A percentile compares a stretch with the other conserved stretches of the same genome.
These are phyloP conservation scores for Habropoda laboriosa DNA, from an alignment of 1,140 invertebrate genomes.

Conservation along the genomic window DNA sequence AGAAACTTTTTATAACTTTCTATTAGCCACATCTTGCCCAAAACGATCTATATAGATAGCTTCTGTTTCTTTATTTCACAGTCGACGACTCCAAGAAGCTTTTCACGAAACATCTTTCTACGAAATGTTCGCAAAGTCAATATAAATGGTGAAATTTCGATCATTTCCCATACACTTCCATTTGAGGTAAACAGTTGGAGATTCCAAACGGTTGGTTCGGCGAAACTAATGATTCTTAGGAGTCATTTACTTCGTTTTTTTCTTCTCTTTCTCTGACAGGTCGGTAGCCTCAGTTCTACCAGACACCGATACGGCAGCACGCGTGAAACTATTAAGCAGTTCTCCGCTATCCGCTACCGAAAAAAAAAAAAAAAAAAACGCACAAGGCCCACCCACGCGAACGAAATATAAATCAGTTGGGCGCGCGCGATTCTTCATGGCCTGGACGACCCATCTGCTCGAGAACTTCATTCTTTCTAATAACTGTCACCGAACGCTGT, in stretches of 20 bases:
- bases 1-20: too few relatives aligned
- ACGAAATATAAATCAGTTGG: constrained; percentile 63
- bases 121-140: too few relatives aligned
- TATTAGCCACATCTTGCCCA: too few relatives aligned
- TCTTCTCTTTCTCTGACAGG: not conserved
- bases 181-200: not conserved
- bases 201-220: not conserved
- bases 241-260: constrained; percentile 25
- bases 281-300: constrained; percentile 34
- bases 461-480: constrained; percentile 63
- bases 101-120: not conserved
- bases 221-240: constrained; percentile 46
- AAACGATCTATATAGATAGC: too few relatives aligned
- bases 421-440: constrained; percentile 54
- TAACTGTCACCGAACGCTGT: constrained; percentile 60
- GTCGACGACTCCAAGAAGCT: too few relatives aligned
- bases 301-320: constrained; percentile 29
- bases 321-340: constrained; percentile 65
- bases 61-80: too few relatives aligned
- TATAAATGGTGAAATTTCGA: too few relatives aligned
- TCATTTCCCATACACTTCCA: not conserved
- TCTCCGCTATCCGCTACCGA: constrained; percentile 58
- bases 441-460: constrained; percentile 55
- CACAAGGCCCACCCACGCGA: constrained; percentile 58
- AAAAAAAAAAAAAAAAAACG: too few relatives aligned